Evolutionary conservation across 2,113 vertebrate genomes (phyloP).

Genomic region (Sinocyclocheilus grahami): DNA sequence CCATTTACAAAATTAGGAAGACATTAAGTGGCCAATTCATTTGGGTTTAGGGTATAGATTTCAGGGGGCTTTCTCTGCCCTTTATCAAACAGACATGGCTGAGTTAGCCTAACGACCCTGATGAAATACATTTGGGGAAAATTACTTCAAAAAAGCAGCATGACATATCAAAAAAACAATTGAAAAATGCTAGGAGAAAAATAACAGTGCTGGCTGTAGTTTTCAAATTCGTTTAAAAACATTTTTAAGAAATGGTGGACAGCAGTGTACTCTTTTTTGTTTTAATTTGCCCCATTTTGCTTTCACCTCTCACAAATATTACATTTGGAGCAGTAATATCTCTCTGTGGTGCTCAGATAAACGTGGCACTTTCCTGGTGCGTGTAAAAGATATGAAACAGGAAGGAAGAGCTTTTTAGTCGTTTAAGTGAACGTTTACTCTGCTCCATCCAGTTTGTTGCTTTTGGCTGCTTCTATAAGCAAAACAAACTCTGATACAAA

Average conservation of each 20-base stretch:
- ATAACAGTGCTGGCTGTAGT: too few species aligned
- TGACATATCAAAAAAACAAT: conserved; percentile 49
- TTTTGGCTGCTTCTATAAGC: conserved; percentile 69
- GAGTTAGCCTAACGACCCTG: conserved; percentile 33
- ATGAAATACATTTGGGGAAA: conserved; percentile 54
- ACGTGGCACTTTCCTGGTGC: conserved; percentile 53
- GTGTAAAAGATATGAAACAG: conserved; percentile 64
- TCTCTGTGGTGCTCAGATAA: conserved; percentile 54
- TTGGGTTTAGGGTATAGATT: conserved; percentile 36
- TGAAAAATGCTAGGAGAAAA: too few species aligned
- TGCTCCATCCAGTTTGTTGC: conserved; percentile 69
- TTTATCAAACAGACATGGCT: conserved; percentile 57
- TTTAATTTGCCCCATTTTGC: conserved; percentile 32
- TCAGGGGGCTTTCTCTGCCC: conserved; percentile 48
- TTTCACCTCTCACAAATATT: conserved; percentile 43
- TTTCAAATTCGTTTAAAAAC: too few species aligned
- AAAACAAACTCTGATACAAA: conserved; percentile 75
- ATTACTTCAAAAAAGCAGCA: conserved; percentile 45
- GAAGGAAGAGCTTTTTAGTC: conserved; percentile 70
- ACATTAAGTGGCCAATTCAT: conserved; percentile 55
- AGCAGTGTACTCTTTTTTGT: neutral
- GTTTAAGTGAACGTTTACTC: conserved; percentile 61
- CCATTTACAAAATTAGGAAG: conserved; percentile 35
- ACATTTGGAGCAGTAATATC: conserved; percentile 33
- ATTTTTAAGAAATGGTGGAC: neutral